phyloP scores from a whole-genome alignment of 2,113 vertebrate species.

The Leptosomus discolor region DNA sequence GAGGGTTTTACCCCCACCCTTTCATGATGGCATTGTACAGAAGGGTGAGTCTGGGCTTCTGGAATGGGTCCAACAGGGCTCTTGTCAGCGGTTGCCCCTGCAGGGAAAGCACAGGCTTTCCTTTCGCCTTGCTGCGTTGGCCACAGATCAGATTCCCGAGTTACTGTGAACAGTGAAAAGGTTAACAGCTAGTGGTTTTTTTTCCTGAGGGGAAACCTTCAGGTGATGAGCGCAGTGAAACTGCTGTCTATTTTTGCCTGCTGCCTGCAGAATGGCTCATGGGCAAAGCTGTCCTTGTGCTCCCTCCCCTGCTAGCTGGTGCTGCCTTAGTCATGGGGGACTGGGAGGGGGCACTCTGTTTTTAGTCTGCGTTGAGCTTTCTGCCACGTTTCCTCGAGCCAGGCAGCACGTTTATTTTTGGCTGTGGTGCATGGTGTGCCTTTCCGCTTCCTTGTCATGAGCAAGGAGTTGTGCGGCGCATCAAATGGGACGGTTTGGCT shows the following conservation, averaged over 20 bases:
- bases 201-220: neutral
- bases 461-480: rapidly evolving
- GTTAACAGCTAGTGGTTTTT: neutral
- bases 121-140: neutral
- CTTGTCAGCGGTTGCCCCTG: neutral
- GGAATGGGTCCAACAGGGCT: neutral
- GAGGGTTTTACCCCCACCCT: neutral
- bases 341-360: neutral
- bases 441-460: neutral
- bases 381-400: neutral
- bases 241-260: neutral
- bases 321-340: neutral
- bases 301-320: neutral
- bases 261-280: neutral
- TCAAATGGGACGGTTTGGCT: neutral
- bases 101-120: neutral
- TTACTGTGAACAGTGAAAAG: neutral
- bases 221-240: neutral
- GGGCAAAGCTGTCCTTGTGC: neutral
- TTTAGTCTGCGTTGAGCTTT: neutral
- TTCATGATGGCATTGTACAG: neutral
- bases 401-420: neutral
- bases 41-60: neutral
- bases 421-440: neutral
- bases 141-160: rapidly evolving